These are phyloP conservation scores for Atherinomorus stipes DNA, from an alignment of 2,113 vertebrate genomes.

Conservation along the genomic window DNA sequence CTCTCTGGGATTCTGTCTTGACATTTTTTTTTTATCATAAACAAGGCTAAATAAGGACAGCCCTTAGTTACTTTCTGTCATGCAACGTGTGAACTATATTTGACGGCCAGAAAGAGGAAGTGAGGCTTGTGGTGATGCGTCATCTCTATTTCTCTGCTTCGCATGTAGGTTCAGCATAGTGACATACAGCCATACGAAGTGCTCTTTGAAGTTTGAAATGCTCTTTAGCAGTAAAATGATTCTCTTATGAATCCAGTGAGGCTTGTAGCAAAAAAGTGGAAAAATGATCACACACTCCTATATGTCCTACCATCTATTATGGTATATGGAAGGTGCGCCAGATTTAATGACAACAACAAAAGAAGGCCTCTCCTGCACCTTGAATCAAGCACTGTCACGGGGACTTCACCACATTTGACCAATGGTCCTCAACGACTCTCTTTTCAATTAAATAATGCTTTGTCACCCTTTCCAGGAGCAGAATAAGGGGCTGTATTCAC, in stretches of 20 bases:
- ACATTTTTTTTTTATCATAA: too few relatives aligned
- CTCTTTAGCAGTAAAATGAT: not conserved
- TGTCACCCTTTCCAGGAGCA: slow-evolving; percentile 61
- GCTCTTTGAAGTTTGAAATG: not conserved
- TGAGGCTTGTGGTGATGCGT: not conserved
- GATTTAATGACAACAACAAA: not conserved
- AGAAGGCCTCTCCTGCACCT: not conserved
- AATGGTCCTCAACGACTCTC: slow-evolving; percentile 23
- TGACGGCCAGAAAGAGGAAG: not conserved
- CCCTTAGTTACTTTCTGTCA: not conserved
- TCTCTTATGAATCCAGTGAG: not conserved
- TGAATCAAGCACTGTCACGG: slow-evolving; percentile 1
- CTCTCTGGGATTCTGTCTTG: too few relatives aligned
- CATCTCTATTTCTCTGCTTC: too few relatives aligned
- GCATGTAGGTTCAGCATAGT: not conserved
- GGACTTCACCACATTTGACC: slow-evolving; percentile 32
- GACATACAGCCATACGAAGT: not conserved
- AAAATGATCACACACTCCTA: not conserved
- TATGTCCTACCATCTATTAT: not conserved
- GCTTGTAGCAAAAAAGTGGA: not conserved
- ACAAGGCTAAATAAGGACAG: not conserved
- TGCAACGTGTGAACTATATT: too few relatives aligned
- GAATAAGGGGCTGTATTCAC: slow-evolving; percentile 66
- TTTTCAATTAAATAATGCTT: slow-evolving; percentile 58
- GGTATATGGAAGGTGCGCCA: not conserved